These are phyloP conservation scores for Anguilla marmorata DNA, from an alignment of 2,797 vertebrate genomes.

Conservation along the genomic window DNA sequence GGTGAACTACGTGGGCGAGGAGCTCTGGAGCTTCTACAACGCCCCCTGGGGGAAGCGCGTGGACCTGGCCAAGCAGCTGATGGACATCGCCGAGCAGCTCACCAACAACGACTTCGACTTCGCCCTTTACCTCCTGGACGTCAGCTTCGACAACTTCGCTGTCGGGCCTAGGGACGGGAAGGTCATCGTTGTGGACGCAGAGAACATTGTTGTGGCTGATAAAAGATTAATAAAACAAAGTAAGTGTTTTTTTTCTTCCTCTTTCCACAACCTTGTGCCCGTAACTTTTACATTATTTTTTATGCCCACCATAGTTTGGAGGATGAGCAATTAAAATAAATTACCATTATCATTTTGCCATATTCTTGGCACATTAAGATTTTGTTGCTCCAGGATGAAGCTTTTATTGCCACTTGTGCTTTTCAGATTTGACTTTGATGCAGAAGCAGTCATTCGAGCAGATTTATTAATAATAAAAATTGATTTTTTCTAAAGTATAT, in stretches of 20 bases:
- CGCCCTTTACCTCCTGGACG: slow-evolving; percentile 97
- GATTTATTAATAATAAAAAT: slow-evolving; percentile 7
- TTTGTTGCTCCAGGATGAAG: neutral
- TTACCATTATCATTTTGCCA: neutral
- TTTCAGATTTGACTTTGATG: neutral
- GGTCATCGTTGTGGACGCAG: slow-evolving; percentile 95
- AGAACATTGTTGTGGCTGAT: slow-evolving; percentile 95
- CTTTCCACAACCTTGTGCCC: neutral
- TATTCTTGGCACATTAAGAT: slow-evolving; percentile 11
- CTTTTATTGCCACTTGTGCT: neutral
- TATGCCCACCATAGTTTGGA: neutral
- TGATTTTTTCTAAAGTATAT: neutral
- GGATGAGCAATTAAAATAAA: neutral
- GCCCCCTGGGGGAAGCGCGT: slow-evolving; percentile 95
- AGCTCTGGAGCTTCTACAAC: slow-evolving; percentile 96
- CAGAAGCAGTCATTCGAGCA: neutral
- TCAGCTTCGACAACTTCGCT: slow-evolving; percentile 98
- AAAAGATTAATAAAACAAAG: slow-evolving; percentile 97
- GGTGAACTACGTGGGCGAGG: slow-evolving; percentile 96
- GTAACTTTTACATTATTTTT: neutral
- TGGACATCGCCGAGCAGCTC: slow-evolving; percentile 99
- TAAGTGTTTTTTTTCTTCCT: slow-evolving; percentile 69
- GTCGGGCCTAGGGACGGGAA: slow-evolving; percentile 95
- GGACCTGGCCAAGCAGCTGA: slow-evolving; percentile 92
- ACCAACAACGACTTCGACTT: slow-evolving; percentile 99